phyloP scores from a whole-genome alignment of 2,888 invertebrate species.

The Chloroclysta siterata region DNA sequence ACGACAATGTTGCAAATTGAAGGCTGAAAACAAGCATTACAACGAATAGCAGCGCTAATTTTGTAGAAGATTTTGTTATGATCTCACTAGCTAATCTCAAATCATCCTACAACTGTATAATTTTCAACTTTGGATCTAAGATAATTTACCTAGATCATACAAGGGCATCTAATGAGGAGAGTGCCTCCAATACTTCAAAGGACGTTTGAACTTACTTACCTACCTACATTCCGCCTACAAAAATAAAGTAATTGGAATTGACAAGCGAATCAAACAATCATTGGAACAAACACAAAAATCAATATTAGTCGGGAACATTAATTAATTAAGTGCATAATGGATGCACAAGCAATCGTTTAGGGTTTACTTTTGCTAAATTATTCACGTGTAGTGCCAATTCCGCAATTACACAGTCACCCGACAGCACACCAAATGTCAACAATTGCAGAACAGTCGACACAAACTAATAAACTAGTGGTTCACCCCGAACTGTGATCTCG shows the following conservation, averaged over 20 bases:
- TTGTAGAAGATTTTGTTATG: neutral
- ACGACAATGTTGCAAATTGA: conserved; percentile 14
- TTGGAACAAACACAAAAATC: conserved; percentile 1
- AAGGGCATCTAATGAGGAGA: too few relatives aligned
- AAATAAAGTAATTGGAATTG: neutral
- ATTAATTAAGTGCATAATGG: conserved; percentile 6
- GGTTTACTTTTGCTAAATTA: conserved; percentile 19
- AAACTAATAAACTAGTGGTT: conserved; percentile 15
- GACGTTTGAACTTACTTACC: too few relatives aligned
- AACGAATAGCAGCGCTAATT: neutral
- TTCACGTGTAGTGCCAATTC: conserved; percentile 14
- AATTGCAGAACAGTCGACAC: conserved; percentile 21
- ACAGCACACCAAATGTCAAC: conserved; percentile 15
- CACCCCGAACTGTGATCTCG: too few relatives aligned
- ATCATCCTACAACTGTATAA: too few relatives aligned
- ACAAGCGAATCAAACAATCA: neutral
- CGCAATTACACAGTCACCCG: conserved; percentile 14
- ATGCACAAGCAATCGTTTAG: conserved; percentile 15
- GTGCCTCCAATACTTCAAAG: too few relatives aligned
- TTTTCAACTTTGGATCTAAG: too few relatives aligned
- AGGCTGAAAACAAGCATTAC: conserved; percentile 12
- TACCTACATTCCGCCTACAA: too few relatives aligned
- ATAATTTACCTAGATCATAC: too few relatives aligned
- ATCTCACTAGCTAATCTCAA: too few relatives aligned
- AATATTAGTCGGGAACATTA: conserved; percentile 9